Evolutionary conservation across 2,888 invertebrate genomes (phyloP).

Genomic region (Mactromeris polynyma): DNA sequence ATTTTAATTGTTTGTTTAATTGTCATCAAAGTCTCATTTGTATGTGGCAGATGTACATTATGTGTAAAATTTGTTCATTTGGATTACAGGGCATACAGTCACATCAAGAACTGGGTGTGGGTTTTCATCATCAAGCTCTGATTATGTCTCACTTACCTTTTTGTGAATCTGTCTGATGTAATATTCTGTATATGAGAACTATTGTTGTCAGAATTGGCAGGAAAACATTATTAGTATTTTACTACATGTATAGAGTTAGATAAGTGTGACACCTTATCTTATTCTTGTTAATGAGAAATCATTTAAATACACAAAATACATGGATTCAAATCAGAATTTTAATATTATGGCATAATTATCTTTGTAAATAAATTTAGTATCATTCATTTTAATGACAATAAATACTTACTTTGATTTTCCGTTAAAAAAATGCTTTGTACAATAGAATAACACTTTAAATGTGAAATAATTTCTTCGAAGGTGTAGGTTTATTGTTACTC

Average conservation of each 20-base stretch:
- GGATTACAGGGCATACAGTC: background rate
- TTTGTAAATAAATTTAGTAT: too few relatives aligned
- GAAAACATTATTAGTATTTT: background rate
- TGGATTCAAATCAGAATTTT: too few relatives aligned
- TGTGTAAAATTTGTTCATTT: background rate
- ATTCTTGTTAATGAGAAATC: too few relatives aligned
- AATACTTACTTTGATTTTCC: too few relatives aligned
- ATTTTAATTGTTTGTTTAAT: background rate
- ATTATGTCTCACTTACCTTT: background rate
- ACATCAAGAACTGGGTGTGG: background rate
- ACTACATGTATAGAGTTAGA: background rate
- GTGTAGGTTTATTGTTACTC: too few relatives aligned
- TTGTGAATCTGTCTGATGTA: background rate
- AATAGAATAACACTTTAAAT: too few relatives aligned
- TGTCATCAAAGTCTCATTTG: background rate
- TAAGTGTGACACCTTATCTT: too few relatives aligned
- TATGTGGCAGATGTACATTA: background rate
- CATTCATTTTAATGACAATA: too few relatives aligned
- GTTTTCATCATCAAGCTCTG: rapidly evolving
- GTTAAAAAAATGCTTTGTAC: too few relatives aligned
- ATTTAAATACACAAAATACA: too few relatives aligned
- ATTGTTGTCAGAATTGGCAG: background rate
- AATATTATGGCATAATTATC: too few relatives aligned
- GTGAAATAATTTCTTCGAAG: too few relatives aligned
- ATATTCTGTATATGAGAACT: background rate